These are phyloP conservation scores for Cremastinae sp. DNA, from an alignment of 2,888 invertebrate species.

Conservation along the genomic window DNA sequence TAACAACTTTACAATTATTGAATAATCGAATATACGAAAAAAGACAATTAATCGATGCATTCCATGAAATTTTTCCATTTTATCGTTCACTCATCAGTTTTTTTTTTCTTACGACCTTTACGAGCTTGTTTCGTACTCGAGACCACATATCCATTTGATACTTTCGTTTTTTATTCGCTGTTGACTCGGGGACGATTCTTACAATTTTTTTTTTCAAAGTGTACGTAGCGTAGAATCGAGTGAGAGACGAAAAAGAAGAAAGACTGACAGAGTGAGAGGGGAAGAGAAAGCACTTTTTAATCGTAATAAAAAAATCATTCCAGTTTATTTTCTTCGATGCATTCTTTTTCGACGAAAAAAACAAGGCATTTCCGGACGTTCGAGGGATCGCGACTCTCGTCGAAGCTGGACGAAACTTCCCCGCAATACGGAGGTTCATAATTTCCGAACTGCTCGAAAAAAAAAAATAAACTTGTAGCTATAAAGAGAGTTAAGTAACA, in stretches of 20 bases:
- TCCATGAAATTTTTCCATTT: conserved; percentile 49
- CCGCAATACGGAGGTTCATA: conserved; percentile 65
- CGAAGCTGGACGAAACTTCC: conserved; percentile 64
- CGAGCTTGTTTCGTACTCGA: conserved; percentile 7
- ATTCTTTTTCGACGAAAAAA: background rate
- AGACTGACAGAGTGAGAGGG: conserved; percentile 15
- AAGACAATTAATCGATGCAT: conserved; percentile 55
- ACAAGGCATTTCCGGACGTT: conserved; percentile 37
- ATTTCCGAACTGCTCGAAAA: conserved; percentile 64
- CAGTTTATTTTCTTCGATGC: conserved; percentile 11
- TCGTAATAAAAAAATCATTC: conserved; percentile 52
- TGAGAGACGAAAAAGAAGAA: background rate
- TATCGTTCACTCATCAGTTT: background rate
- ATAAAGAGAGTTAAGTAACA: too few species aligned
- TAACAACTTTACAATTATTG: conserved; percentile 30
- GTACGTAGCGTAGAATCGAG: background rate
- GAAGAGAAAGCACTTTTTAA: conserved; percentile 6
- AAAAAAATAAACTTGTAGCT: conserved; percentile 36
- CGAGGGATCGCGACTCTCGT: conserved; percentile 56
- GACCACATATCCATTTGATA: background rate
- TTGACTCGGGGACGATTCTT: conserved; percentile 8
- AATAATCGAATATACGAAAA: conserved; percentile 36
- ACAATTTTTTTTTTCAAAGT: conserved; percentile 19
- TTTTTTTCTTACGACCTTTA: background rate
- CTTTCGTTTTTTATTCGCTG: background rate